phyloP scores from a whole-genome alignment of 2,888 invertebrate genomes.

The Drosophila colorata region DNA sequence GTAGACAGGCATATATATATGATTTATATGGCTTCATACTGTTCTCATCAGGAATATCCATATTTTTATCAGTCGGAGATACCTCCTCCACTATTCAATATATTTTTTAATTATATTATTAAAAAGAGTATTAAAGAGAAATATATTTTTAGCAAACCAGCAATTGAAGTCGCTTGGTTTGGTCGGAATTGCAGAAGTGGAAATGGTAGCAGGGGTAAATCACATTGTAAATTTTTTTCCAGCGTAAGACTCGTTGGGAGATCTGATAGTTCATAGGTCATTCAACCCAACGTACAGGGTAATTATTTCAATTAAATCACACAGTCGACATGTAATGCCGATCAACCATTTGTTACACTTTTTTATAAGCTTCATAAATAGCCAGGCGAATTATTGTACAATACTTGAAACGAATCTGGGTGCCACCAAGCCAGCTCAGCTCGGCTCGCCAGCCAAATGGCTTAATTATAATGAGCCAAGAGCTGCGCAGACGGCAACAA shows the following conservation, averaged over 20 bases:
- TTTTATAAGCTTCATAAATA: constrained; percentile 41
- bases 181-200: neutral
- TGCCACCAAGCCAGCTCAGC: constrained; percentile 33
- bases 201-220: too few relatives aligned
- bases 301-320: constrained; percentile 44
- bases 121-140: neutral
- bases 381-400: constrained; percentile 55
- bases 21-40: too few relatives aligned
- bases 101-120: too few relatives aligned
- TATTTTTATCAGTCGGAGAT: too few relatives aligned
- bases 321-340: constrained; percentile 39
- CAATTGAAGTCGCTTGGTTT: neutral
- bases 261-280: constrained; percentile 29
- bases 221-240: neutral
- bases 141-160: neutral
- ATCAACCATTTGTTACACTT: constrained; percentile 62
- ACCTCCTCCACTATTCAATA: too few relatives aligned
- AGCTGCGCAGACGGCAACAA: constrained; percentile 17
- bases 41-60: too few relatives aligned
- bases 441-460: constrained; percentile 49
- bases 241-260: constrained; percentile 1
- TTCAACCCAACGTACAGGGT: constrained; percentile 45
- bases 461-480: constrained; percentile 66
- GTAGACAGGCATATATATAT: too few relatives aligned
- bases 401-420: constrained; percentile 32